Percentiles rank a stretch among this genome's conserved stretches.
Evolutionary conservation across 1,140 invertebrate species (phyloP).

Genomic region (Drosophila micromelanica): DNA sequence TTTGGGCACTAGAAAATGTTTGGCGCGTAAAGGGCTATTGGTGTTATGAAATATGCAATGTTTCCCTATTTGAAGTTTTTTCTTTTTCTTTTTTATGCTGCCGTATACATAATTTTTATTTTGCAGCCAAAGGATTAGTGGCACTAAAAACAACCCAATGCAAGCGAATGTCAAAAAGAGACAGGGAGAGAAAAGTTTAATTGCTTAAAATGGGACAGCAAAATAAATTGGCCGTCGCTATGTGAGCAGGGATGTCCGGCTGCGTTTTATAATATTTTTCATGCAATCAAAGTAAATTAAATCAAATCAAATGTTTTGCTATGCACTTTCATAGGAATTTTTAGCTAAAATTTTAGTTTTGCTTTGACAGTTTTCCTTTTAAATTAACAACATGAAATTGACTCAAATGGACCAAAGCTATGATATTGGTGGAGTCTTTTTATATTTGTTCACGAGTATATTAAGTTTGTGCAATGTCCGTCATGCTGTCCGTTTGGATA

Average conservation of each 20-base stretch:
- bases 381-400: constrained; percentile 14
- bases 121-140: constrained; percentile 62
- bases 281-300: constrained; percentile 72
- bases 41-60: no score
- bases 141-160: constrained; percentile 60
- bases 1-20: constrained; percentile 44
- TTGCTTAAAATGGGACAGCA: constrained; percentile 62
- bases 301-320: constrained; percentile 54
- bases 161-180: constrained; percentile 44
- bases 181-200: constrained; percentile 73
- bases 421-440: neutral
- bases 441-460: no score
- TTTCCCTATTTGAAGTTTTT: no score
- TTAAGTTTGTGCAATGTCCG: no score
- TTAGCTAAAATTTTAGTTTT: constrained; percentile 29
- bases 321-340: constrained; percentile 20
- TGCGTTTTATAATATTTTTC: constrained; percentile 70
- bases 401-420: neutral
- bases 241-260: constrained; percentile 17
- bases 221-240: constrained; percentile 63
- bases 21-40: constrained; percentile 16
- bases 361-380: constrained; percentile 49
- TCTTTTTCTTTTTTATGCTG: no score
- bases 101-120: constrained; percentile 81
- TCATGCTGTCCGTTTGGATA: no score